Evolutionary conservation across 2,113 vertebrate species (phyloP).

Genomic region (Corythaixoides concolor): DNA sequence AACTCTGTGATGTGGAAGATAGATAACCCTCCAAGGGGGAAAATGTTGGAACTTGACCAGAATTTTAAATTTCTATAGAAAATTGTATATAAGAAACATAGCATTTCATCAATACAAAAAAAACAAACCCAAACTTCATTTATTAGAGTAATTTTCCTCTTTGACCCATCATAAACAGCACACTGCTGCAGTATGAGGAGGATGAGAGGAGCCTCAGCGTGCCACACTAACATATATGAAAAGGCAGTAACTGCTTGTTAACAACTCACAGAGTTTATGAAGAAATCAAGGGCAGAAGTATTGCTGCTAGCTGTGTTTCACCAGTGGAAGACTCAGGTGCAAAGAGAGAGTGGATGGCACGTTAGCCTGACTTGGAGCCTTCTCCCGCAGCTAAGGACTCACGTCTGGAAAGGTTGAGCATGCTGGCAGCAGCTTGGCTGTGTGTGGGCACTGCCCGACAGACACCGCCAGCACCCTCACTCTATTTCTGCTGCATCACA

Average conservation of each 20-base stretch:
- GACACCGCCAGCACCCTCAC: not conserved
- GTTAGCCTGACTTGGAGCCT: not conserved
- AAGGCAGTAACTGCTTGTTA: not conserved
- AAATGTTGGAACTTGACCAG: not conserved
- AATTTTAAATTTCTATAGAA: not conserved
- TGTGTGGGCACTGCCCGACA: fast-evolving
- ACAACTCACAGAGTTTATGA: not conserved
- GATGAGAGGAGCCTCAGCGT: not conserved
- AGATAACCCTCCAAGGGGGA: not conserved
- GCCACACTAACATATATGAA: not conserved
- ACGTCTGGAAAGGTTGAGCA: fast-evolving
- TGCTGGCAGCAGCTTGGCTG: fast-evolving
- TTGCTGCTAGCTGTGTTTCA: not conserved
- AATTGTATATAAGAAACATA: not conserved
- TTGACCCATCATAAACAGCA: not conserved
- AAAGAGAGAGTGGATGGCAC: not conserved
- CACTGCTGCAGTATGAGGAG: not conserved
- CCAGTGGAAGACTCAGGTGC: not conserved
- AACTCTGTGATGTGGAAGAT: not conserved
- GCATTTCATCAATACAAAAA: not conserved
- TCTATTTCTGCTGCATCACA: not conserved
- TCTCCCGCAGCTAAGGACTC: fast-evolving
- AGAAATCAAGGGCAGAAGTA: not conserved
- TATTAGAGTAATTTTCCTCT: not conserved
- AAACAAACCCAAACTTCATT: not conserved